A percentile compares a stretch with the other conserved stretches of the same genome.
Conservation (phyloP, 2,113 vertebrate genomes). For the Bettongia penicillata region DNA sequence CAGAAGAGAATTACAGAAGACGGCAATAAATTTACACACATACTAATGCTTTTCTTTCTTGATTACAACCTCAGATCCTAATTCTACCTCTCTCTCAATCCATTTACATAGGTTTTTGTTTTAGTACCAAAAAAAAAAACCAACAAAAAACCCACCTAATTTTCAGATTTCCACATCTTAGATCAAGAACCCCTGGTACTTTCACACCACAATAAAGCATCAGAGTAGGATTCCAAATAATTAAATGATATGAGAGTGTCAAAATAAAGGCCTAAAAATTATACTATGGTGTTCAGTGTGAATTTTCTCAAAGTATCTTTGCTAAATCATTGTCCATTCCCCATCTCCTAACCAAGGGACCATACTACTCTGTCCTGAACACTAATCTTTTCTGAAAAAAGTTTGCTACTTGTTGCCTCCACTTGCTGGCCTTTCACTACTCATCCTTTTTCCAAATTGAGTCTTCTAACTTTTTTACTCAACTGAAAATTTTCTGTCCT, state of each 20-base stretch:
- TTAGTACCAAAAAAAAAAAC: neutral
- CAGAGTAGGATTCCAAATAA: neutral
- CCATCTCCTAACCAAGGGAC: too few species aligned
- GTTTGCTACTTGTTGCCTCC: neutral
- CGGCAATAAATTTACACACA: neutral
- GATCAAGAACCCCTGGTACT: neutral
- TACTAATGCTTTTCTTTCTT: neutral
- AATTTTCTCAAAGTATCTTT: neutral
- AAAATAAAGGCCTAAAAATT: neutral
- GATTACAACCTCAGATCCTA: neutral
- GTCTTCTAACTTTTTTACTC: neutral
- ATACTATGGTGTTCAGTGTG: neutral
- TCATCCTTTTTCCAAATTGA: neutral
- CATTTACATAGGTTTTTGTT: neutral
- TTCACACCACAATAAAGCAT: neutral
- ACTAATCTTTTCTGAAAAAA: neutral
- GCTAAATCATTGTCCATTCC: neutral
- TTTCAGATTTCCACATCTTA: neutral
- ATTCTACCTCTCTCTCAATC: neutral
- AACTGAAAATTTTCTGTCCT: too few species aligned
- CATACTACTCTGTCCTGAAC: too few species aligned
- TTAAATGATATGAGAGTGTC: neutral
- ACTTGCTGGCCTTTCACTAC: neutral
- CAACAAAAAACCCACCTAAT: neutral
- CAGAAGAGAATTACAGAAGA: too few species aligned